Evolutionary conservation across 2,113 vertebrate genomes (phyloP), one percentile per base, ranked within the genome.

Genomic region (Aegithalos caudatus): DNA sequence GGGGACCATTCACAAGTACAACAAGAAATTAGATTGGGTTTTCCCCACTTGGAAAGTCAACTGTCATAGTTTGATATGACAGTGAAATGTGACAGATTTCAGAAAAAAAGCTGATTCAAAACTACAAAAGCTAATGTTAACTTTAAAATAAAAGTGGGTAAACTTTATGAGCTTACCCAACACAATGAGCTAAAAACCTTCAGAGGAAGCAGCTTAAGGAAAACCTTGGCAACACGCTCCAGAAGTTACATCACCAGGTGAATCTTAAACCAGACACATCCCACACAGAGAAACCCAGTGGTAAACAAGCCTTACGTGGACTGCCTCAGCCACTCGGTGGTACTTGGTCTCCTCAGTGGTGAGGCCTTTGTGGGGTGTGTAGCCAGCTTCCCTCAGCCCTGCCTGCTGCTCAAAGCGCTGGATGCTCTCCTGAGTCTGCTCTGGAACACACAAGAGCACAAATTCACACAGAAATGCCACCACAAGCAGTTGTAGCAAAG

Each of bases 321-420:
- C 76, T 6, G 98, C 98, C 53, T 99, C 99, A 47, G 98, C 98
- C 92, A 98, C 97, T 3, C 98, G 98, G 83, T 99, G 98, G 90
- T 99, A 99, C 90, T 98, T 98, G 37, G 98, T 98, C 92, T 99
- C 99, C 96, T 99, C 99, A 5, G 99, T 98, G 79, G 98, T 98
- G 42, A 99, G 98, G 88, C 99, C 99, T 95, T 99, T 99, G 98
- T 99, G 98, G 25, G 99, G 99, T 40, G 98, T 98, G 97, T 99
- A 99, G 33, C 98, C 98, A 33, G 98, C 97, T 42, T 99, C 99
- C 57, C 98, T 98, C 98, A 99, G 98, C 28, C 99, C 99, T 58
- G 99, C 99, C 96, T 98, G 99, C 95, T 99, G 98, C 95, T 99
- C 99, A 91, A 99, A 99, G 86, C 94, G 98, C 58, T 99, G 99